phyloP scores from a whole-genome alignment of 1,140 invertebrate species.

The Dufourea novaeangliae region DNA sequence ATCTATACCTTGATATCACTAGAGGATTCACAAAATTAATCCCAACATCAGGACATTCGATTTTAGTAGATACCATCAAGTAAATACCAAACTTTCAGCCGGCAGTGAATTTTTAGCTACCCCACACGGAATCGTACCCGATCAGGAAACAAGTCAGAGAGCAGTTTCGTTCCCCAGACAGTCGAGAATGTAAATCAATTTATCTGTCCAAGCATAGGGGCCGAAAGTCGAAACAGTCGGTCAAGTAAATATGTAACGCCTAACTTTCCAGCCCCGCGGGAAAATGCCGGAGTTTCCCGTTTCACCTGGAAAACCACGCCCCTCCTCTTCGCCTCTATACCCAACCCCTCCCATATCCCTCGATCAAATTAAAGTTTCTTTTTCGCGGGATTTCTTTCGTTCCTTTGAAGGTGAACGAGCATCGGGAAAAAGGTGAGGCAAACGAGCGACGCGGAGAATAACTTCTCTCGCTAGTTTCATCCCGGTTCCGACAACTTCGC shows the following conservation, averaged over 20 bases:
- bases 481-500: neutral
- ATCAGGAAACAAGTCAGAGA: neutral
- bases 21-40: too few relatives aligned
- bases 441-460: neutral
- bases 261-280: conserved; percentile 8
- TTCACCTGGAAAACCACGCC: neutral
- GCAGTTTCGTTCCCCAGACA: neutral
- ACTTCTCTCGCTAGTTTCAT: neutral
- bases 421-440: neutral
- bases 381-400: neutral
- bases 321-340: neutral
- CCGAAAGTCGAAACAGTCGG: neutral
- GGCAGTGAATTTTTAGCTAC: too few relatives aligned
- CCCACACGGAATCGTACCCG: neutral
- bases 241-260: conserved; percentile 1
- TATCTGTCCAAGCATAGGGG: neutral
- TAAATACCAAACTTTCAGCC: too few relatives aligned
- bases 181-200: neutral
- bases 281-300: neutral
- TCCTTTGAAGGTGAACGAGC: neutral
- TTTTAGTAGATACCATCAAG: too few relatives aligned
- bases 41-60: too few relatives aligned
- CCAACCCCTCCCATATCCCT: neutral
- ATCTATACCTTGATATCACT: too few relatives aligned
- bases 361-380: conserved; percentile 19